Evolutionary conservation across 2,113 vertebrate genomes (phyloP).

Genomic region (Nettapus auritus): DNA sequence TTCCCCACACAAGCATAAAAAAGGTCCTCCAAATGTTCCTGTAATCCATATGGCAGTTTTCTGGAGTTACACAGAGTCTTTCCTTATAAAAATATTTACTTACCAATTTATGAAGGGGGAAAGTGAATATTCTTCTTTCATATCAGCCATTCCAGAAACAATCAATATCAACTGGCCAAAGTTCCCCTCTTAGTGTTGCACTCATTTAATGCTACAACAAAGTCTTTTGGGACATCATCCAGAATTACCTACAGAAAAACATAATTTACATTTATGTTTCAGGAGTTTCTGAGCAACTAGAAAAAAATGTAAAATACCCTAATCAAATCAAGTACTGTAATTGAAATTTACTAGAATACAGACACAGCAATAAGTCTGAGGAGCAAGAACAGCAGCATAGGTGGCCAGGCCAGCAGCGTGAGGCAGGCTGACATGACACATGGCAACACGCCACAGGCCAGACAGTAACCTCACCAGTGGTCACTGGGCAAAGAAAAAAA

Average conservation of each 20-base stretch:
- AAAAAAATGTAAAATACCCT: not conserved
- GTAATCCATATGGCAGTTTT: not conserved
- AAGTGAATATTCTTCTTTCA: conserved; percentile 51
- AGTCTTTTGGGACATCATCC: conserved; percentile 52
- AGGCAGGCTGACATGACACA: no score
- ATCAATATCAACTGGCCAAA: conserved; percentile 55
- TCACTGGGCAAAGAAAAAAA: no score
- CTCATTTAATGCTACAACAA: conserved; percentile 31
- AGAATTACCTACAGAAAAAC: conserved; percentile 16
- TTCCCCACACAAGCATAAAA: not conserved
- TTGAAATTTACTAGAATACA: not conserved
- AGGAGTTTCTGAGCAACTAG: not conserved
- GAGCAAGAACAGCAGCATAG: not conserved
- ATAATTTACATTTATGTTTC: not conserved
- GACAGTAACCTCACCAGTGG: no score
- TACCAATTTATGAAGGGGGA: conserved; percentile 45
- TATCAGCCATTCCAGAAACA: conserved; percentile 45
- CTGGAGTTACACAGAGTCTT: not conserved
- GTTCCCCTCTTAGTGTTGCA: conserved; percentile 18
- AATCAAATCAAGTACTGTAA: not conserved
- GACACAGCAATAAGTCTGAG: not conserved
- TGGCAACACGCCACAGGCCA: no score
- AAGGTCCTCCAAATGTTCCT: not conserved
- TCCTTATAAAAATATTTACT: not conserved
- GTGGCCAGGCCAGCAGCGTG: fast-evolving